A percentile compares a stretch with the other conserved stretches of the same genome.
Evolutionary conservation across 1,140 invertebrate species (phyloP).

Genomic region (Cecropterus lyciades): DNA sequence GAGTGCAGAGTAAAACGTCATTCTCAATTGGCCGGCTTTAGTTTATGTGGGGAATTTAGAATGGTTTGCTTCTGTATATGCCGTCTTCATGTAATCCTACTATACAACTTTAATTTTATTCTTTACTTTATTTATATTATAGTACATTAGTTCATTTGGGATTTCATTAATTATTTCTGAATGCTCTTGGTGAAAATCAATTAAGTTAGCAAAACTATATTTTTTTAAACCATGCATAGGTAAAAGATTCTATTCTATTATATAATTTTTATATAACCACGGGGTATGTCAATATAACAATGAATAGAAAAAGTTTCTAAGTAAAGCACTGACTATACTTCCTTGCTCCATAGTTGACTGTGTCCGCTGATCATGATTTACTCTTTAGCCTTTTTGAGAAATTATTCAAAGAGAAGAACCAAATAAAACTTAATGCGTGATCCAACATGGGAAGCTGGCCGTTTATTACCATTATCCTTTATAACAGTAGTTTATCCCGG

Average conservation of each 20-base stretch:
- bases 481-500: slow-evolving; percentile 28
- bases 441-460: slow-evolving; percentile 22
- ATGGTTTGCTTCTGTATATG: not conserved
- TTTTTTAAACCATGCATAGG: no score
- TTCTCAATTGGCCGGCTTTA: slow-evolving; percentile 32
- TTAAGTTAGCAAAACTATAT: no score
- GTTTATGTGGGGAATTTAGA: slow-evolving; percentile 28
- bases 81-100: no score
- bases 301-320: no score
- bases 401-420: slow-evolving; percentile 20
- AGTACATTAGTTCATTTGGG: no score
- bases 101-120: no score
- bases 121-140: no score
- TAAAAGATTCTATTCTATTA: no score
- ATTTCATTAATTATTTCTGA: no score
- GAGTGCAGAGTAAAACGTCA: slow-evolving; percentile 37
- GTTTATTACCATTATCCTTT: slow-evolving; percentile 19
- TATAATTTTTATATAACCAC: no score
- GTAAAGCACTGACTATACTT: not conserved
- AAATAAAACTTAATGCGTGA: slow-evolving; percentile 15
- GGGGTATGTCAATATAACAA: no score
- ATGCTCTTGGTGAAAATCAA: no score
- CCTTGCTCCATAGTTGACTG: not conserved
- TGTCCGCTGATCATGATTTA: not conserved
- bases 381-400: not conserved